These are phyloP conservation scores for Halictus rubicundus DNA, from an alignment of 1,140 invertebrate species.

Conservation along the genomic window DNA sequence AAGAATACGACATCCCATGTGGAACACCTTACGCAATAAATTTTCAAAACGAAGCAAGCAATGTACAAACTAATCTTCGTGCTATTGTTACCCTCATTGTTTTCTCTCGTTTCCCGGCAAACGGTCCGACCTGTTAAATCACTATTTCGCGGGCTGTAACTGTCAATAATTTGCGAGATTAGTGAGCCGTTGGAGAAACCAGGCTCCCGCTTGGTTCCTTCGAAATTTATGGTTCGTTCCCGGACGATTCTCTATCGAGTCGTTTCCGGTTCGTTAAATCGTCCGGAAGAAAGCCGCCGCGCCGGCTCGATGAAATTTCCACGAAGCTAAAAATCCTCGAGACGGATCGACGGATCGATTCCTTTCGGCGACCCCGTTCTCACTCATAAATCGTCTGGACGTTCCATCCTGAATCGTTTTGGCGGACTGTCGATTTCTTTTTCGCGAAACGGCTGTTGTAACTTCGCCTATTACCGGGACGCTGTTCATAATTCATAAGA, in stretches of 20 bases:
- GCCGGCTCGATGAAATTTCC: constrained; percentile 26
- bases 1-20: no score
- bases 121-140: neutral
- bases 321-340: neutral
- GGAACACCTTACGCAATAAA: no score
- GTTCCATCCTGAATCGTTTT: constrained; percentile 8
- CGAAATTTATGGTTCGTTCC: constrained; percentile 44
- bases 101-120: neutral
- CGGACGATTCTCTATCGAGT: constrained; percentile 30
- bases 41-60: no score
- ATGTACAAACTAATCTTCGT: no score
- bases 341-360: no score
- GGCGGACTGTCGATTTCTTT: constrained; percentile 26
- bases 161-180: constrained; percentile 32
- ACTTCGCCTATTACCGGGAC: no score
- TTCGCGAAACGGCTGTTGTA: neutral
- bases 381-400: constrained; percentile 36
- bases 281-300: constrained; percentile 32
- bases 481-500: no score
- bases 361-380: constrained; percentile 25
- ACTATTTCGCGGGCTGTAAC: constrained; percentile 36
- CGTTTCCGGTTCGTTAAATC: constrained; percentile 37
- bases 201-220: constrained; percentile 1
- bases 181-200: constrained; percentile 51
- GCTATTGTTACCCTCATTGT: no score